Evolutionary conservation across 2,113 vertebrate species (phyloP).

Genomic region (Megatriorchis doriae): DNA sequence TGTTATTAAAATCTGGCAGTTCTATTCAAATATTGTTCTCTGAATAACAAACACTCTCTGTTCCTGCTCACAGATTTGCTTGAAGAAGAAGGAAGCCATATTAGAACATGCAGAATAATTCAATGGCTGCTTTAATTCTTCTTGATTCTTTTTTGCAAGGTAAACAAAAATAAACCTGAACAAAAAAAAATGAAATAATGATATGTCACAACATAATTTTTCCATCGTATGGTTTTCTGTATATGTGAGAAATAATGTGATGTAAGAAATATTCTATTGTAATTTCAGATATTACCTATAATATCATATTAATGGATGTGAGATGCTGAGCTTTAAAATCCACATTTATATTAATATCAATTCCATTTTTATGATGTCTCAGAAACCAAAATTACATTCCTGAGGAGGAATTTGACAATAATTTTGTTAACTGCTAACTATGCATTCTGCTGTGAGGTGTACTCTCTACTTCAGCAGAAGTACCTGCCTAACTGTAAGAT

Average conservation of each 20-base stretch:
- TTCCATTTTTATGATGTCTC: not conserved
- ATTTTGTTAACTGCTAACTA: not conserved
- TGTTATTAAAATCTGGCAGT: not conserved
- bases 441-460: not conserved
- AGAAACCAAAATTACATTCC: not conserved
- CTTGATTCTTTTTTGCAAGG: not conserved
- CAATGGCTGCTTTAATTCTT: not conserved
- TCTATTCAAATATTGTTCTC: not conserved
- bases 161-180: not conserved
- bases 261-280: not conserved
- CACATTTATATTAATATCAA: not conserved
- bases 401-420: not conserved
- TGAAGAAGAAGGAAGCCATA: not conserved
- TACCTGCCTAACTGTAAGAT: too few relatives aligned
- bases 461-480: not conserved
- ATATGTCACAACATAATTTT: not conserved
- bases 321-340: not conserved
- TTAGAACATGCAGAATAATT: not conserved
- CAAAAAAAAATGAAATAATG: not conserved
- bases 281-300: not conserved
- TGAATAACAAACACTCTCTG: not conserved
- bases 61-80: not conserved
- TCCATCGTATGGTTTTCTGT: not conserved
- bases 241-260: not conserved
- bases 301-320: not conserved